These are phyloP conservation scores for Epistrophe grossulariae DNA, from an alignment of 2,888 invertebrate genomes.

Conservation along the genomic window DNA sequence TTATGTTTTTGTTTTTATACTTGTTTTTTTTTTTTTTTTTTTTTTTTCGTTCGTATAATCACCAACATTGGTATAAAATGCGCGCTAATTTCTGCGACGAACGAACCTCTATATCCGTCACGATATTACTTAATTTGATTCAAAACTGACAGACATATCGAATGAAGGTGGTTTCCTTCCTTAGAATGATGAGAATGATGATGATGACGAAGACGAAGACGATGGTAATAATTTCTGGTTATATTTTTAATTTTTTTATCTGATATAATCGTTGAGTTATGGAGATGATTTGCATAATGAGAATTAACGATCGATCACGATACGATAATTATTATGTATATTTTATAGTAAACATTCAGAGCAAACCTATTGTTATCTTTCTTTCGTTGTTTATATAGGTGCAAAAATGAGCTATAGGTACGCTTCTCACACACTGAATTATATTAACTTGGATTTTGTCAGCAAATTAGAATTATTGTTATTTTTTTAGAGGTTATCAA, in stretches of 20 bases:
- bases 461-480: neutral
- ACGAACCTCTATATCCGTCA: slow-evolving; percentile 47
- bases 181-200: slow-evolving; percentile 29
- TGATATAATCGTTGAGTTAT: slow-evolving; percentile 60
- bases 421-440: neutral
- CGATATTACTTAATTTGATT: slow-evolving; percentile 64
- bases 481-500: neutral
- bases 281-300: slow-evolving; percentile 65
- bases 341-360: neutral
- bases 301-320: slow-evolving; percentile 46
- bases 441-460: neutral
- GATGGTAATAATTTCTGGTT: slow-evolving; percentile 24
- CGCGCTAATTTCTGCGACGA: slow-evolving; percentile 30
- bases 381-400: neutral
- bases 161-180: slow-evolving; percentile 41
- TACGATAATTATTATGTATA: slow-evolving; percentile 30
- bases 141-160: slow-evolving; percentile 25
- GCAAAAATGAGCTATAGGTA: neutral
- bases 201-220: neutral
- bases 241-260: slow-evolving; percentile 5
- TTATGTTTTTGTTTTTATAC: slow-evolving; percentile 3
- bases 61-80: neutral
- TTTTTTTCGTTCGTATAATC: neutral
- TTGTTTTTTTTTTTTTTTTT: slow-evolving; percentile 5
- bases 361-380: neutral